These are phyloP conservation scores for Mesoclemmys tuberculata DNA, from an alignment of 2,113 vertebrate genomes.

Conservation along the genomic window DNA sequence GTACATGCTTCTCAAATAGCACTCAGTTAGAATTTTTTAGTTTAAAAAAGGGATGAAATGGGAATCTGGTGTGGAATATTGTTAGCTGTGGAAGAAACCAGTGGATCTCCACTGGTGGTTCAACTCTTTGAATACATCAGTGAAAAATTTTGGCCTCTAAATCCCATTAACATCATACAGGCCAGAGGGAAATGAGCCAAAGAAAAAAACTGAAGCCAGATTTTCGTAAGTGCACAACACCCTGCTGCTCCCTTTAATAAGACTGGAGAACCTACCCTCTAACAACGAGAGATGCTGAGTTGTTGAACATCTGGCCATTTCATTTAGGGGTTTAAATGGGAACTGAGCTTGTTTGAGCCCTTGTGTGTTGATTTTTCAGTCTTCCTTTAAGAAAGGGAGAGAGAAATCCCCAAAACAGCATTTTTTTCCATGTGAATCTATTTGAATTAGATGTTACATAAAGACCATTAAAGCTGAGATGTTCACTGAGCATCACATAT, in stretches of 20 bases:
- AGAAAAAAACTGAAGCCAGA: too few relatives aligned
- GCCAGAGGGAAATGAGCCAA: not conserved
- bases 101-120: not conserved
- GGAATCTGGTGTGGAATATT: not conserved
- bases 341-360: too few relatives aligned
- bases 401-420: not conserved
- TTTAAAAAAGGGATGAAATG: not conserved
- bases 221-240: too few relatives aligned
- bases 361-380: too few relatives aligned
- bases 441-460: not conserved
- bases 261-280: too few relatives aligned
- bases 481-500: not conserved
- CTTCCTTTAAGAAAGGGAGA: not conserved
- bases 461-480: not conserved
- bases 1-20: not conserved
- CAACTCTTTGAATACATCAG: not conserved
- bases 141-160: not conserved
- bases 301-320: too few relatives aligned
- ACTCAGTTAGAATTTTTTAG: not conserved
- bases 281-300: too few relatives aligned
- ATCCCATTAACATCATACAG: not conserved
- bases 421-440: not conserved
- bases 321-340: too few relatives aligned
- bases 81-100: not conserved
- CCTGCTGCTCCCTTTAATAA: too few relatives aligned